Conservation (phyloP, 1,140 invertebrate genomes). For the Metopolophium dirhodum region DNA sequence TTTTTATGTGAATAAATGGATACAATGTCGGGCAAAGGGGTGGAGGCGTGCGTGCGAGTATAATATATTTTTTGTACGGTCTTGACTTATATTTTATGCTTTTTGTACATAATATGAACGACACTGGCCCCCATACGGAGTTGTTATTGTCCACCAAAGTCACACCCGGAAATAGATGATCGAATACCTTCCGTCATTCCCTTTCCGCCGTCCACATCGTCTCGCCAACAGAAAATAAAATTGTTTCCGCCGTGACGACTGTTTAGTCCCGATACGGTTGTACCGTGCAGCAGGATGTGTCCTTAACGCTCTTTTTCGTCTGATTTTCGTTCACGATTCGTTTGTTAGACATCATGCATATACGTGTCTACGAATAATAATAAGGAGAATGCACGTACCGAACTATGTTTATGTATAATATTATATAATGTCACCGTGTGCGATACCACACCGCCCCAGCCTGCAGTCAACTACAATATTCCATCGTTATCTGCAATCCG, state of each 20-base stretch:
- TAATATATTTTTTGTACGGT: not conserved
- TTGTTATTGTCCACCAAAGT: not conserved
- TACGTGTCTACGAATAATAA: not conserved
- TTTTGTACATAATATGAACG: not conserved
- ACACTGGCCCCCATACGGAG: too few relatives aligned
- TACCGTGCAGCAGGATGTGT: not conserved
- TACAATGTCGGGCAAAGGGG: not conserved
- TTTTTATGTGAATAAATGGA: constrained; percentile 42
- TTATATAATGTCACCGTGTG: not conserved
- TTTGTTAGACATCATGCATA: too few relatives aligned
- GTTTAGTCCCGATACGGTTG: too few relatives aligned
- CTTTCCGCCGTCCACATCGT: not conserved
- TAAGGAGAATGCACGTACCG: too few relatives aligned
- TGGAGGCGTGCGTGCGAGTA: not conserved
- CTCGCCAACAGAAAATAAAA: not conserved
- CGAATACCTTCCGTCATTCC: not conserved
- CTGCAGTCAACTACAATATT: not conserved
- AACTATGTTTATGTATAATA: not conserved
- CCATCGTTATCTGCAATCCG: not conserved
- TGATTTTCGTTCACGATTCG: not conserved
- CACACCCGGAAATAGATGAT: not conserved
- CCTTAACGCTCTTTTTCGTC: not conserved
- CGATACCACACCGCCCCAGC: not conserved
- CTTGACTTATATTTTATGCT: not conserved
- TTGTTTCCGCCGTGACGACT: not conserved